Percentiles rank a stretch among this genome's conserved stretches.
Evolutionary conservation across 2,888 invertebrate species (phyloP).

Genomic region (Thera obeliscata): DNA sequence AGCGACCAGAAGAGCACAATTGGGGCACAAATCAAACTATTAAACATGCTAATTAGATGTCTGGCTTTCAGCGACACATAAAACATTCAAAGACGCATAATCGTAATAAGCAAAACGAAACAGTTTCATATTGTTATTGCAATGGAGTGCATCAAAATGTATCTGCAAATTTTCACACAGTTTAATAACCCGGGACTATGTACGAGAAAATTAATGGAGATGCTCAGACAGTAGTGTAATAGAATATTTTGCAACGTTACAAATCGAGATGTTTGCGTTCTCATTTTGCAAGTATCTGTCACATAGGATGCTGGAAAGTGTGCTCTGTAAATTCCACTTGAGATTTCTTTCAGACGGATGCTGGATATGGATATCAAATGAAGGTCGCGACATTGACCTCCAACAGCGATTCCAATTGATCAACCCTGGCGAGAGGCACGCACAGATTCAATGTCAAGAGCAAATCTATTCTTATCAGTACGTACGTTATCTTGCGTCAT

Average conservation of each 20-base stretch:
- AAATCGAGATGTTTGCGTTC: background rate
- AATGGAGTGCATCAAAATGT: slow-evolving; percentile 34
- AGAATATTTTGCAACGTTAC: background rate
- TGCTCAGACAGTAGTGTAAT: background rate
- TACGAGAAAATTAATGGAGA: slow-evolving; percentile 20
- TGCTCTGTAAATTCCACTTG: slow-evolving; percentile 31
- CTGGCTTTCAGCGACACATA: slow-evolving; percentile 19
- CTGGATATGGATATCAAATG: slow-evolving; percentile 44
- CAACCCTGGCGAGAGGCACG: slow-evolving; percentile 54
- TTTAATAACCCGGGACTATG: slow-evolving; percentile 31
- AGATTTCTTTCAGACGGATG: slow-evolving; percentile 37
- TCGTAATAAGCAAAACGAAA: slow-evolving; percentile 27
- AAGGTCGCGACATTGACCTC: slow-evolving; percentile 62
- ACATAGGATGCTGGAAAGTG: background rate
- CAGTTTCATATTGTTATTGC: slow-evolving; percentile 28
- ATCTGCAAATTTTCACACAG: slow-evolving; percentile 34
- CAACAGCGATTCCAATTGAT: slow-evolving; percentile 49
- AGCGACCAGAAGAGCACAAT: slow-evolving; percentile 30
- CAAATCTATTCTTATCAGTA: slow-evolving; percentile 56
- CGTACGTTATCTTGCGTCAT: slow-evolving; percentile 47
- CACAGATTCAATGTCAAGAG: slow-evolving; percentile 61
- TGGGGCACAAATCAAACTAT: slow-evolving; percentile 36
- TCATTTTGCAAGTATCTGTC: slow-evolving; percentile 4
- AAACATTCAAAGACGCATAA: slow-evolving; percentile 22
- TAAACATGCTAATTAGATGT: slow-evolving; percentile 27